A percentile compares a stretch with the other conserved stretches of the same genome.
Evolutionary conservation across 2,888 invertebrate genomes (phyloP).

Genomic region (Metacarcinus magister): DNA sequence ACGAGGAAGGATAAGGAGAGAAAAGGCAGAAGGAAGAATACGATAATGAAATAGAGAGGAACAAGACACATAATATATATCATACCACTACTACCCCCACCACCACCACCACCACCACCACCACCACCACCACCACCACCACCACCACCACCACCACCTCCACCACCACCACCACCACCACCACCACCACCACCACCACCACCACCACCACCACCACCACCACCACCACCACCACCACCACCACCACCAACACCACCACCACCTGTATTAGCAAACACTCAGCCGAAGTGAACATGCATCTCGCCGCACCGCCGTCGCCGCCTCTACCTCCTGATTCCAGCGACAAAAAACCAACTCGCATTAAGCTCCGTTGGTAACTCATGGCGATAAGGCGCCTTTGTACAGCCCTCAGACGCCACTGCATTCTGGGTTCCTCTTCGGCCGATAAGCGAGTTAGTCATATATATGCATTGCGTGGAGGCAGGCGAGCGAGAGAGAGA

Average conservation of each 20-base stretch:
- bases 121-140: no score
- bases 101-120: no score
- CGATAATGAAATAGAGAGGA: neutral
- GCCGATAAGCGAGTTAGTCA: constrained; percentile 5
- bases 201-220: neutral
- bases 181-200: no score
- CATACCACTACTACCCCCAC: neutral
- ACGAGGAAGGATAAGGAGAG: neutral
- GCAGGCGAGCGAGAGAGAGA: neutral
- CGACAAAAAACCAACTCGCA: neutral
- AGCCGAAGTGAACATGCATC: constrained; percentile 3
- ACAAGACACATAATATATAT: neutral
- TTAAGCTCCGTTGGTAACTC: neutral
- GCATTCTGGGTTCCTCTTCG: neutral
- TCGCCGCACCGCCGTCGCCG: neutral
- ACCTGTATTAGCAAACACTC: neutral
- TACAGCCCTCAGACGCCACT: neutral
- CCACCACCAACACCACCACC: neutral
- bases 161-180: no score
- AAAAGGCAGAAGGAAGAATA: neutral
- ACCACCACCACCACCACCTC: no score
- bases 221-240: neutral
- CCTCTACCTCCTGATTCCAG: neutral
- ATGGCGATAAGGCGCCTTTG: neutral
- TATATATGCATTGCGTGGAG: neutral